Evolutionary conservation across 2,113 vertebrate genomes (phyloP).

Genomic region (Eupsittula cactorum): DNA sequence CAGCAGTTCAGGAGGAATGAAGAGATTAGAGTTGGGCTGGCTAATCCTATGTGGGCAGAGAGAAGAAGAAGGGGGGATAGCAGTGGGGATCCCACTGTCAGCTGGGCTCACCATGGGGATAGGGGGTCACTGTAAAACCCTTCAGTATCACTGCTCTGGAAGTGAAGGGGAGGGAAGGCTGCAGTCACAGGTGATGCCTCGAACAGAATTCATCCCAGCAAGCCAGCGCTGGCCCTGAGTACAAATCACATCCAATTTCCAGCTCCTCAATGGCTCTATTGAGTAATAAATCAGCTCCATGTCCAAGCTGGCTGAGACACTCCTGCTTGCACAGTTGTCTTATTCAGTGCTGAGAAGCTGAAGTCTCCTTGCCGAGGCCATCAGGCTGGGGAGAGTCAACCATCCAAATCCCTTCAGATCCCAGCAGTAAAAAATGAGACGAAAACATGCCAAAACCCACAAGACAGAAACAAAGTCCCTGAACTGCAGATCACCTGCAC

Average conservation of each 20-base stretch:
- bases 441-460: neutral
- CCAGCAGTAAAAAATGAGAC: neutral
- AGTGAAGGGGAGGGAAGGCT: neutral
- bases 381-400: neutral
- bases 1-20: neutral
- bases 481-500: neutral
- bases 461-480: neutral
- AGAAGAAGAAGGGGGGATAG: neutral
- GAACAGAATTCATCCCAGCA: constrained; percentile 36
- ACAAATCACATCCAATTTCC: constrained; percentile 64
- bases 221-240: constrained; percentile 14
- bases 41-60: neutral
- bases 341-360: constrained; percentile 7
- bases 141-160: neutral
- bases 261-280: constrained; percentile 19
- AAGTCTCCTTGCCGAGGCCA: constrained; percentile 32
- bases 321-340: neutral
- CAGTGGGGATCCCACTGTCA: neutral
- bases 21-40: constrained; percentile 1
- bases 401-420: neutral
- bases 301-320: neutral
- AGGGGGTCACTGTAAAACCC: neutral
- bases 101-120: accelerated
- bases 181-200: neutral
- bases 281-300: constrained; percentile 52